phyloP scores from a whole-genome alignment of 1,140 invertebrate genomes.

The Apis florea region DNA sequence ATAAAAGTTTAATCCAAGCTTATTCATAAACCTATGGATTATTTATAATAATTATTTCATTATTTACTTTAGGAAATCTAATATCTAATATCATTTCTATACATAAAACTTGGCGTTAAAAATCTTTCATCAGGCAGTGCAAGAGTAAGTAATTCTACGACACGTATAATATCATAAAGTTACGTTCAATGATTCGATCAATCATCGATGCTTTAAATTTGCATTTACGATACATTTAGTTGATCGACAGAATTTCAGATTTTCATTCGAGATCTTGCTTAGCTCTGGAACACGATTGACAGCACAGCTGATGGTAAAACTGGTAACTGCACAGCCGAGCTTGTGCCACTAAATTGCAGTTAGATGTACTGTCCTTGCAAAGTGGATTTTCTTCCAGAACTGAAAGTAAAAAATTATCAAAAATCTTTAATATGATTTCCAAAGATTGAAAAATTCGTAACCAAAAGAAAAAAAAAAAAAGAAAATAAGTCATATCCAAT shows the following conservation, averaged over 20 bases:
- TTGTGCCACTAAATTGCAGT: conserved; percentile 89
- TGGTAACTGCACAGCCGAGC: conserved; percentile 90
- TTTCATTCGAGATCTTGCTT: conserved; percentile 68
- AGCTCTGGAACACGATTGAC: conserved; percentile 83
- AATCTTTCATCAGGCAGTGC: conserved; percentile 24
- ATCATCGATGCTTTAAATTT: conserved; percentile 3
- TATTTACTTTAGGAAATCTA: background rate
- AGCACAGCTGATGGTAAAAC: conserved; percentile 90
- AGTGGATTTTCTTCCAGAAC: conserved; percentile 63
- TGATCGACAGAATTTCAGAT: background rate
- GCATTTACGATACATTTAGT: background rate
- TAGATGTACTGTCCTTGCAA: conserved; percentile 87
- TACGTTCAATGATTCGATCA: conserved; percentile 8
- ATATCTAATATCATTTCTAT: background rate
- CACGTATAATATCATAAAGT: background rate
- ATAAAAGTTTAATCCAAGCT: conserved; percentile 7
- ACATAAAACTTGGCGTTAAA: background rate
- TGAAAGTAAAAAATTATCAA: conserved; percentile 35
- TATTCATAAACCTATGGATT: background rate
- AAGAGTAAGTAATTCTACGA: conserved; percentile 33
- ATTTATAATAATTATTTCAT: background rate
- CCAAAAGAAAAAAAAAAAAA: too few species aligned
- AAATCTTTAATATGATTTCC: background rate
- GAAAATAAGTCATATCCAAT: too few species aligned
- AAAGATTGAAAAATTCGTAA: background rate